Evolutionary conservation across 2,113 vertebrate genomes (phyloP).

Genomic region (Lota lota): DNA sequence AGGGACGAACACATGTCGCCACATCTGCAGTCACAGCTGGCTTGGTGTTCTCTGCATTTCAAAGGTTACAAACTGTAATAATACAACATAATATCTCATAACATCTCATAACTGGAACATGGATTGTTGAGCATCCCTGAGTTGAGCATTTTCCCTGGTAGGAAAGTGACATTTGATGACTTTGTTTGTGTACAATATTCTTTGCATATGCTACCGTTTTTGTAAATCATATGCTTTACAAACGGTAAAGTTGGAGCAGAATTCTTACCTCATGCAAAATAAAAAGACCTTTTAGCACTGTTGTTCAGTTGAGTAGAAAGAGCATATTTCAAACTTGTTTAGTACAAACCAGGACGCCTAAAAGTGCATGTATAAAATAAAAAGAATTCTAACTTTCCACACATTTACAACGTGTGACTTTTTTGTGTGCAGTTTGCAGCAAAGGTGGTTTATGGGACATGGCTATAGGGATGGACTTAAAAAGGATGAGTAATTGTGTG

Average conservation of each 20-base stretch:
- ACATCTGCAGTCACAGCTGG: not conserved
- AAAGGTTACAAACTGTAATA: too few relatives aligned
- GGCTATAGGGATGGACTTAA: not conserved
- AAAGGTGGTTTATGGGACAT: constrained; percentile 19
- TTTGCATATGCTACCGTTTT: not conserved
- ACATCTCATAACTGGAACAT: too few relatives aligned
- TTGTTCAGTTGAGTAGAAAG: constrained; percentile 25
- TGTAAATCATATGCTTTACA: too few relatives aligned
- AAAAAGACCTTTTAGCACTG: not conserved
- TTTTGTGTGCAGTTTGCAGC: constrained; percentile 32
- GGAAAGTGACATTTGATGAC: constrained; percentile 13
- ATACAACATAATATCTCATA: too few relatives aligned
- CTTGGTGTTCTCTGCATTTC: not conserved
- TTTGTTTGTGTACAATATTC: not conserved
- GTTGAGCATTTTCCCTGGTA: constrained; percentile 34
- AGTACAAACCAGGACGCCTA: constrained; percentile 57
- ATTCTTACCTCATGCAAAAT: not conserved
- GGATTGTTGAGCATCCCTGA: constrained; percentile 59
- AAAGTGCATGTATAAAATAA: constrained; percentile 69
- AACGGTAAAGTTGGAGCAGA: too few relatives aligned
- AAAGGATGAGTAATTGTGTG: not conserved
- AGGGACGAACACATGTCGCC: not conserved
- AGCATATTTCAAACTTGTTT: constrained; percentile 48
- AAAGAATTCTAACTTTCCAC: constrained; percentile 37
- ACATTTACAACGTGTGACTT: constrained; percentile 47